Base-by-base conservation (phyloP, 1,140 invertebrate genomes). In the Varroa destructor region DNA sequence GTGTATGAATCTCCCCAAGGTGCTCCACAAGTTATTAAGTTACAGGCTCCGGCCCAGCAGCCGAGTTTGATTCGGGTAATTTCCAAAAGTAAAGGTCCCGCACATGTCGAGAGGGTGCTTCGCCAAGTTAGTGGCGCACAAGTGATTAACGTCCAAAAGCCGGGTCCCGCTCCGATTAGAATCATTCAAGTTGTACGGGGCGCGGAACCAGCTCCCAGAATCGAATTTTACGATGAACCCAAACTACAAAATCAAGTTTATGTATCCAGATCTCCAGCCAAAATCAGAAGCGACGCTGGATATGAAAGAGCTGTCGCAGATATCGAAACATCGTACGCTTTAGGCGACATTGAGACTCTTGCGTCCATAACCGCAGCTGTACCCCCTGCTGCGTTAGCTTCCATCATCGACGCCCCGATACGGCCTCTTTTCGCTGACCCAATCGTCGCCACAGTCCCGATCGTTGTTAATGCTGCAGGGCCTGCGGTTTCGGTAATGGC, bases 111-210 rank as follows among this genome's bases (percentile, higher is more conserved):
- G 61, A 40, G 61, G 46, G 61, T 67, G 40, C 40, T 67, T 14
- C 61, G 40, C 46, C 61, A 46, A 14, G 40, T 37, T 37, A 40
- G 14, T 37, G 61, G 61, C 14, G 61, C 46, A 37, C 61, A 67
- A 37, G 61, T 67, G 61, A 67, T 67, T 37, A 40, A 67, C 61
- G 61, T 67, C 12, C 61, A 67, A 37, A 67, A 67, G 46, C 61
- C 61, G 10, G 61, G 40, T 40, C 40, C 12, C 46, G 12, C 61
- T 12, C 61, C 61, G 12, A 37, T 37, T 4, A 40, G 61, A 5
- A 67, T 67, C 61, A 37, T 67, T 14, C 61, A 67, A 12, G 61
- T 67, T 37, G 61, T 67, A 43, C 61, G 61, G 14, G 61, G 46
- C 14, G 61, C 61, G 12, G 61, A 12, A 14, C 61, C 61, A 12